Percentiles rank a stretch among this genome's conserved stretches.
Conservation (phyloP, 2,113 vertebrate genomes). For the Cottus gobio region DNA sequence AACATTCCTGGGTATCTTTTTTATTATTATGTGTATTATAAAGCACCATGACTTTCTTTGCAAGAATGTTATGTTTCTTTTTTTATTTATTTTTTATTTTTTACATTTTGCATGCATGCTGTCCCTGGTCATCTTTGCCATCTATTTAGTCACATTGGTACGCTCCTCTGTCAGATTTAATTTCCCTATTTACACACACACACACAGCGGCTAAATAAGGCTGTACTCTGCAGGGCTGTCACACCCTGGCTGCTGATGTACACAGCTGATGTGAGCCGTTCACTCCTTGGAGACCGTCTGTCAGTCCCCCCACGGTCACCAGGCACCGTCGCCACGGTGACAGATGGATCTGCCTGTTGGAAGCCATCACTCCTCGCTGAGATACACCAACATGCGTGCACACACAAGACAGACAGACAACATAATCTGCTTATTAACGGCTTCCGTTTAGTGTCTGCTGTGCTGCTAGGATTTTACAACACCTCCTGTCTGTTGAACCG, state of each 20-base stretch:
- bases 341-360: conserved; percentile 87
- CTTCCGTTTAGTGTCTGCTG: conserved; percentile 81
- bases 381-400: conserved; percentile 35
- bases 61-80: not conserved
- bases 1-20: not conserved
- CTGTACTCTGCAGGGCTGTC: conserved; percentile 34
- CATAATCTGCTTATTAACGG: conserved; percentile 86
- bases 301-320: conserved; percentile 65
- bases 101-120: not conserved
- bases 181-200: conserved; percentile 12
- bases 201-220: conserved; percentile 32
- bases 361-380: conserved; percentile 73
- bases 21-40: not conserved
- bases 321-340: conserved; percentile 73
- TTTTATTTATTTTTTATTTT: no score
- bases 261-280: conserved; percentile 41
- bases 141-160: not conserved
- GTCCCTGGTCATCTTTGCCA: not conserved
- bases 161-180: conserved; percentile 19
- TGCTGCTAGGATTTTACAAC: conserved; percentile 68
- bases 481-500: conserved; percentile 27
- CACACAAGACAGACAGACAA: conserved; percentile 66
- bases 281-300: conserved; percentile 71
- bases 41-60: not conserved
- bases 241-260: conserved; percentile 40